Base-by-base conservation (phyloP, 2,113 vertebrate species). In the Corythornis vintsioides region DNA sequence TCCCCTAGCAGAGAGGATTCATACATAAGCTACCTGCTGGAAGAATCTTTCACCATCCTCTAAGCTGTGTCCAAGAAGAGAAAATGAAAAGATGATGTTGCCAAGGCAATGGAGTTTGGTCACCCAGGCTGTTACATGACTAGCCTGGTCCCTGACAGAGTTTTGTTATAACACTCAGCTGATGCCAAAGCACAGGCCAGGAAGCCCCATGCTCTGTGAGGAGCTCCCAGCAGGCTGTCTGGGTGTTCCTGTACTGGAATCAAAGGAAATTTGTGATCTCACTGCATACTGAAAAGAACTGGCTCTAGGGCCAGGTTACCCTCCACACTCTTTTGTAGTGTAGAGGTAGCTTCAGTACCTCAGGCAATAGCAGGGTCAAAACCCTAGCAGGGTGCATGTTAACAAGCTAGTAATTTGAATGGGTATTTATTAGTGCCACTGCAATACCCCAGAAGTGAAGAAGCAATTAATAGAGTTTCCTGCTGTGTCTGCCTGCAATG, bases 261-360 rank as follows among this genome's bases (percentile, higher is more conserved):
- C 31, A 63, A 45, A 15, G 16, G 33, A 50, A 83, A n/a, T 77
- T 12, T 69, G 38, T 3, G 3, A 11, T 55, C 10, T 50, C 2
- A 3, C 53, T 85, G 9, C 0, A 0, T 42, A 14, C 11, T 57
- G 25, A 28, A 74, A 69, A 67, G 18, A 83, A 18, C 29, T 77
- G 59, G 10, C 12, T 81, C 3, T 0, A 0, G 28, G 28, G 2
- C 11, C n/a, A 45, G 31, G 11, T 38, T 77, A 33, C 13, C 9
- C 12, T 80, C 56, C 9, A 5, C 26, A 45, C 8, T 26, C 19
- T 31, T 26, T 69, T 69, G 21, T 35, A 26, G 43, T 7, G 11
- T 2, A 50, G 31, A 11, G 9, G 47, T 16, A 55, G 14, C 31
- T 63, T 63, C 13, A 47, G 24, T 31, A 45, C 29, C 31, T 52